Conservation (phyloP, 2,888 invertebrate genomes). For the Pocota personata region DNA sequence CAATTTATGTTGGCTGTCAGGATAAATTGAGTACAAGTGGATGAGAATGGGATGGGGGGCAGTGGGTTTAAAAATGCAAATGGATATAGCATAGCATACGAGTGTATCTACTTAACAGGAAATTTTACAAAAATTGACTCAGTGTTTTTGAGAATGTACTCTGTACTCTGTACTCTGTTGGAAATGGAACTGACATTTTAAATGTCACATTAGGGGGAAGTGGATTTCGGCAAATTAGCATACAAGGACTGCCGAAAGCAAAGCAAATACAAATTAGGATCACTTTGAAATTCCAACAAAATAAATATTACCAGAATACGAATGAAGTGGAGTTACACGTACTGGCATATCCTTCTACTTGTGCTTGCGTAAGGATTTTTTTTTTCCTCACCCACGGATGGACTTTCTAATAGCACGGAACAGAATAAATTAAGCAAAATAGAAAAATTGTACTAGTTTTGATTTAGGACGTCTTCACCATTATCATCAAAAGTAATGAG, state of each 20-base stretch:
- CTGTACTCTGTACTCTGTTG: conserved; percentile 9
- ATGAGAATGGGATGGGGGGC: neutral
- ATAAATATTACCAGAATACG: neutral
- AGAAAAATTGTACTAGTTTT: too few species aligned
- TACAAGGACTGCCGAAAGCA: conserved; percentile 21
- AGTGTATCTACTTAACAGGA: neutral
- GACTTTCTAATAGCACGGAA: too few species aligned
- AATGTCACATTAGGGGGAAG: conserved; percentile 10
- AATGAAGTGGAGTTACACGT: too few species aligned
- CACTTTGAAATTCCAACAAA: conserved; percentile 8
- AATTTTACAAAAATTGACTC: conserved; percentile 47
- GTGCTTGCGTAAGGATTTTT: neutral
- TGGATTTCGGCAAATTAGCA: conserved; percentile 29
- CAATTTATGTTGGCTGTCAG: conserved; percentile 68
- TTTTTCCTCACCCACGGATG: too few species aligned
- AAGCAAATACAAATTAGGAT: conserved; percentile 37
- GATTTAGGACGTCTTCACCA: too few species aligned
- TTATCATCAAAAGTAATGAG: too few species aligned
- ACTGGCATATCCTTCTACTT: too few species aligned
- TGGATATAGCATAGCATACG: conserved; percentile 12
- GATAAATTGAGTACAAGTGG: conserved; percentile 66
- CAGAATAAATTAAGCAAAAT: too few species aligned
- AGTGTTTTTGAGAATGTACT: conserved; percentile 28
- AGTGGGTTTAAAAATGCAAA: conserved; percentile 34
- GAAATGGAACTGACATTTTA: conserved; percentile 37